Base-by-base conservation (phyloP, 1,140 invertebrate species). In the Leguminivora glycinivorella region DNA sequence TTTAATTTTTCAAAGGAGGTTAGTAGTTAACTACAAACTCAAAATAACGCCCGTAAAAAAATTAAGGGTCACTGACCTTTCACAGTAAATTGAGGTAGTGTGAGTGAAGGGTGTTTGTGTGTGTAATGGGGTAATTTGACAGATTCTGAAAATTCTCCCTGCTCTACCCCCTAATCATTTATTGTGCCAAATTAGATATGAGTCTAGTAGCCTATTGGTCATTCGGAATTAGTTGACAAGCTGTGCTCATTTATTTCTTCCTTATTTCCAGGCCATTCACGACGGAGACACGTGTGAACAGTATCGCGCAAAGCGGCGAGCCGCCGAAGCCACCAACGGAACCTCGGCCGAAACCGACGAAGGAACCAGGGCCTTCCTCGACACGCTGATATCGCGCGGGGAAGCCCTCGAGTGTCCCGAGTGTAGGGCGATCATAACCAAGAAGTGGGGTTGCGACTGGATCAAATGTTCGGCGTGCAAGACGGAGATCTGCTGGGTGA, bases 371-470 rank as follows among this genome's bases (percentile, higher is more conserved):
- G 93, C 95, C 40, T 95, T 96, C 93, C 90, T 98, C 9, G 93
- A 96, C 77, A 95, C 96, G 77, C 95, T 99, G 94, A 94, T 98
- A 40, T 92, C 94, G 34, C 92, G 94, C 58, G 97, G 97, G 0
- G 96, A 98, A 91, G 98, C 97, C 1, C 94, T 98, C 85, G 93
- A 94, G 17, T 98, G 97, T 92, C 97, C 97, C 1, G 95, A 95
- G 67, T 98, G 97, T 87, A 92, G 94, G 75, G 95, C 97, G 19
- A 94, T 98, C 9, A 91, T 98, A 1, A 96, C 97, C 92, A 98
- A 98, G 85, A 98, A 98, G 92, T 97, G 96, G 95, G 98, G 98
- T 29, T 99, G 98, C 93, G 97, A 98, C 90, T 98, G 97, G 97
- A 92, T 99, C 26, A 94, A 96, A 60, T 99, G 98, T 89, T 96